These are phyloP conservation scores for Tiaroga cobitis DNA, from an alignment of 2,797 vertebrate genomes.

Conservation along the genomic window DNA sequence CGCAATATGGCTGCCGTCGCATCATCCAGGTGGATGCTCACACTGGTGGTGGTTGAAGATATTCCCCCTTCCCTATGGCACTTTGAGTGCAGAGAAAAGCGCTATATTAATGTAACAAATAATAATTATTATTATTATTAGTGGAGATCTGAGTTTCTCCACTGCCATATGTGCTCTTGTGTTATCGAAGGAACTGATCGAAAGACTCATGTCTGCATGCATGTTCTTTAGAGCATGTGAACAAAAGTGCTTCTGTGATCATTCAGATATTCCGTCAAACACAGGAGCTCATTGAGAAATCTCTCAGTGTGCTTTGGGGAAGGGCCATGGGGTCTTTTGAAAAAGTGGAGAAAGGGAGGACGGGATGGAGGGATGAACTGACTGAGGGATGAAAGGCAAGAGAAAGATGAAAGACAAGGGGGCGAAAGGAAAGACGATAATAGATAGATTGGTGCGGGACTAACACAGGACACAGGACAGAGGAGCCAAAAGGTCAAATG, in stretches of 20 bases:
- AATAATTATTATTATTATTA: too few relatives aligned
- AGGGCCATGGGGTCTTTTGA: constrained; percentile 23
- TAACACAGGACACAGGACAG: not conserved
- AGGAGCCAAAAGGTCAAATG: constrained; percentile 40
- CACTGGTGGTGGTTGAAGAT: too few relatives aligned
- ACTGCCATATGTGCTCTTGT: not conserved
- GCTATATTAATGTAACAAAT: too few relatives aligned
- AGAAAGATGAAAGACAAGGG: constrained; percentile 39
- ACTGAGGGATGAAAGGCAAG: not conserved
- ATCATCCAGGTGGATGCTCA: too few relatives aligned
- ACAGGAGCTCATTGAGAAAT: constrained; percentile 37
- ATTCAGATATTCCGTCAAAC: constrained; percentile 7
- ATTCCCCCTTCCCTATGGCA: too few relatives aligned
- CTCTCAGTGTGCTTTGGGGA: not conserved
- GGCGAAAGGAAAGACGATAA: not conserved
- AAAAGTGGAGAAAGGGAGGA: not conserved
- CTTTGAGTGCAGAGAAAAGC: too few relatives aligned
- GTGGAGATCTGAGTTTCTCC: not conserved
- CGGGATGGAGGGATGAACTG: not conserved
- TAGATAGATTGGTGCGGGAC: not conserved
- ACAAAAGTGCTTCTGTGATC: constrained; percentile 42
- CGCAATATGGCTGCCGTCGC: too few relatives aligned
- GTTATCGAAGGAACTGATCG: not conserved
- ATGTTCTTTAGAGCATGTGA: constrained; percentile 8
- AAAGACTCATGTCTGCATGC: constrained; percentile 14